Percentiles rank a stretch among this genome's conserved stretches.
Evolutionary conservation across 2,797 vertebrate genomes (phyloP).

Genomic region (Florisuga fusca): DNA sequence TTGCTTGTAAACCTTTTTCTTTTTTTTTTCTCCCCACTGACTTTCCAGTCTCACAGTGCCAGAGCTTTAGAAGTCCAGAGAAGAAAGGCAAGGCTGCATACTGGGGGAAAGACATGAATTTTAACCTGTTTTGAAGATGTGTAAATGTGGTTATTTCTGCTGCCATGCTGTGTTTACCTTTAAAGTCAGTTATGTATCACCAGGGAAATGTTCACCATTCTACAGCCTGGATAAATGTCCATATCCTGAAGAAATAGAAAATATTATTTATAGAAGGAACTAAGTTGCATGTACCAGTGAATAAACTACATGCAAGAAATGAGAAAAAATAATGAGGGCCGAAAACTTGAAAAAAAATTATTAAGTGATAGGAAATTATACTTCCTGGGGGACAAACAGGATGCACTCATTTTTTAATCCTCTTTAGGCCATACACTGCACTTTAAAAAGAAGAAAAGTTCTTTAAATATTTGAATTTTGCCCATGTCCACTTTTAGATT

Average conservation of each 20-base stretch:
- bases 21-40: background rate
- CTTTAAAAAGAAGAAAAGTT: background rate
- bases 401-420: background rate
- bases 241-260: background rate
- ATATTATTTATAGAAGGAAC: background rate
- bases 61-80: background rate
- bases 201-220: background rate
- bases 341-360: background rate
- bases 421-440: background rate
- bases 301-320: background rate
- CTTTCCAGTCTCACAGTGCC: background rate
- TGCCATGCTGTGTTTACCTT: background rate
- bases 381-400: background rate
- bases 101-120: background rate
- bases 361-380: background rate
- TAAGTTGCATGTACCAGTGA: background rate
- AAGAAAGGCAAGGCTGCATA: background rate
- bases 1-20: background rate
- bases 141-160: background rate
- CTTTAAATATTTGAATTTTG: conserved; percentile 14
- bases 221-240: background rate
- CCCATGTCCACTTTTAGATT: background rate
- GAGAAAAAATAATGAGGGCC: background rate
- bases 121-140: background rate
- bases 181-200: background rate